A percentile compares a stretch with the other conserved stretches of the same genome.
phyloP scores from a whole-genome alignment of 2,888 invertebrate species.

The Ametastegia equiseti region DNA sequence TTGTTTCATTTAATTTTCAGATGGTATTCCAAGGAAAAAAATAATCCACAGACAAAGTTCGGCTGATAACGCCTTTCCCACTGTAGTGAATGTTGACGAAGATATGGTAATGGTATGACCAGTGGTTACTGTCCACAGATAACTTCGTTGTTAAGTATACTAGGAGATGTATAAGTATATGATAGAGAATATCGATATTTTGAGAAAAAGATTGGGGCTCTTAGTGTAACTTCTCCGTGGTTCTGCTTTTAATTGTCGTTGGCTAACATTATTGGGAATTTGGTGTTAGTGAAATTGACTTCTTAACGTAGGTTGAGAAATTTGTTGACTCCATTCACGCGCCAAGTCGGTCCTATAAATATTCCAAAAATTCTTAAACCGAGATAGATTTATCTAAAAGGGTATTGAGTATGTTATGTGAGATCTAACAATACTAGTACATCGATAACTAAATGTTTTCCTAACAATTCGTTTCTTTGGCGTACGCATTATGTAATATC shows the following conservation, averaged over 20 bases:
- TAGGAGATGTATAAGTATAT: neutral
- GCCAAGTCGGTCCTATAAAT: slow-evolving; percentile 16
- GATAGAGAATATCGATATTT: slow-evolving; percentile 31
- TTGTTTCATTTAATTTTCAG: slow-evolving; percentile 58
- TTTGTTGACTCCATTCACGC: slow-evolving; percentile 62
- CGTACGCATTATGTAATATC: neutral
- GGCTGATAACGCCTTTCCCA: slow-evolving; percentile 71
- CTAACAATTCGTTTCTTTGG: neutral
- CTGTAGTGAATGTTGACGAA: slow-evolving; percentile 72
- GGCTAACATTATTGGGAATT: slow-evolving; percentile 32
- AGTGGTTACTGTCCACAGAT: slow-evolving; percentile 55
- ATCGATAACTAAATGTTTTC: neutral
- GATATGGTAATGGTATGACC: slow-evolving; percentile 76
- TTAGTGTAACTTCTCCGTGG: slow-evolving; percentile 45
- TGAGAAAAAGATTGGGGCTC: slow-evolving; percentile 10
- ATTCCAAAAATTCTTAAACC: neutral
- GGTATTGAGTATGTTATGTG: neutral
- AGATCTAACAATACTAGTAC: slow-evolving; percentile 19
- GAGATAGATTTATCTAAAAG: neutral
- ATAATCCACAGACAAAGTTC: slow-evolving; percentile 73
- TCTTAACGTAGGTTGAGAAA: slow-evolving; percentile 66
- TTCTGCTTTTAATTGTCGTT: slow-evolving; percentile 44
- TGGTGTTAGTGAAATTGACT: slow-evolving; percentile 58
- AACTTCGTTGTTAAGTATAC: slow-evolving; percentile 39
- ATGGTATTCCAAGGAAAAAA: slow-evolving; percentile 72